Evolutionary conservation across 2,113 vertebrate species (phyloP), one percentile per base, ranked within the genome.

Genomic region (Tetrao urogallus): DNA sequence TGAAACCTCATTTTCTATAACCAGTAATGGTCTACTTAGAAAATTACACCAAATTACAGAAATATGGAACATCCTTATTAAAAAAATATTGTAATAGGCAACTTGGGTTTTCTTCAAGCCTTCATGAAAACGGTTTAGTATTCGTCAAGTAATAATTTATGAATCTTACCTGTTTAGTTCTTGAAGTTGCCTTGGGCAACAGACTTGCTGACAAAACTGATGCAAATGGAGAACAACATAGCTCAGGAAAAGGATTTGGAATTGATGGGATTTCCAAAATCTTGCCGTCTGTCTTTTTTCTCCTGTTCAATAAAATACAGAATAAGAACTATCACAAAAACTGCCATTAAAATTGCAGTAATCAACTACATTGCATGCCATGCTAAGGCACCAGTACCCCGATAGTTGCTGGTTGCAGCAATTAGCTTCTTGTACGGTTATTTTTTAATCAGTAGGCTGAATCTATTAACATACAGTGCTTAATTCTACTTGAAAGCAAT

Each of bases 231-330:
- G 98, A 98, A 45, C 98, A 97, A 88, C 98, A 98, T 10, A 98
- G 97, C 95, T 99, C 99, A 13, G 98, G 98, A 89, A 99, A 98
- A 90, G 98, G 98, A 93, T 98, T 99, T 93, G 98, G 98, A 98
- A 98, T 98, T 56, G 98, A 95, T 58, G 97, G 90, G 76, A 97
- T 97, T 95, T 98, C 97, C 96, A 98, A 97, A 83, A 97, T 95
- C 97, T 38, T 91, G 85, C 94, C 96, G 90, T 96, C 97, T 96
- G 96, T 95, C 95, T 96, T 93, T 98, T 97, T 95, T 98, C 97
- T 95, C 94, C 98, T 97, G 97, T 97, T 94, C 96, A 97, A 97
- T 69, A 97, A 95, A 97, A 98, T 73, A 97, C 74, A 96, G 93
- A 86, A 58, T 72, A 89, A 76, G 91, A 57, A 94, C 77, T 96